Evolutionary conservation across 2,797 vertebrate species (phyloP), one percentile per base, ranked within the genome.

Genomic region (Sternarchorhynchus goeldii): DNA sequence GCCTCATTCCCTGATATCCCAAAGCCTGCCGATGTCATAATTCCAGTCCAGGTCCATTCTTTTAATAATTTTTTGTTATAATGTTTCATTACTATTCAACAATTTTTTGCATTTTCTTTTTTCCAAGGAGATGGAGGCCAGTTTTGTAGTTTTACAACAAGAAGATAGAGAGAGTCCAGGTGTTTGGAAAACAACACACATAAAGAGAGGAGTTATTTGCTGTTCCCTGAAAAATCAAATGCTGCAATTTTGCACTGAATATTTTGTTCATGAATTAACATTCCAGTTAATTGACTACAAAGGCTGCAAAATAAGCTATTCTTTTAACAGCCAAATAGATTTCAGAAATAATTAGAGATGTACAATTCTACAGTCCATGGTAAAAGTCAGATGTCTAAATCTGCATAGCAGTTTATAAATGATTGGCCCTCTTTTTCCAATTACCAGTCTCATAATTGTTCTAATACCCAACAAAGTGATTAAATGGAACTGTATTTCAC

Each of bases 41-140:
- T 93, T 39, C 91, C 92, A 12, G 86, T 94, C 76, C 90, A 93
- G 91, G 93, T 92, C 82, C 85, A 21, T 66, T 41, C 20, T 41
- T 66, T 50, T 18, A 25, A 3, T 20, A 31, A 17, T 10, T 4
- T 21, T 68, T 53, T 17, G 6, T 29, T 66, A 10, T 36, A 14
- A 5, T 25, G 39, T 68, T 53, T 68, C 29, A 16, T 53, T 29
- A 29, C 5, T 21, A 12, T 2, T 7, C 21, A 55, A 21, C 50
- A n/a, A 12, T 67, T 50, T 16, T 32, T 56, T 10, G 6, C 55
- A 17, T 53, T 31, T 56, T 62, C 5, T 29, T 56, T 12, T 21
- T 21, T 41, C 16, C 25, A 25, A 10, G 36, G 41, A 32, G 50
- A 70, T 14, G 53, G 21, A 31, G 67, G 20, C 45, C 68, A 70